Conservation (phyloP, 2,888 invertebrate genomes). For the Seira musarum region DNA sequence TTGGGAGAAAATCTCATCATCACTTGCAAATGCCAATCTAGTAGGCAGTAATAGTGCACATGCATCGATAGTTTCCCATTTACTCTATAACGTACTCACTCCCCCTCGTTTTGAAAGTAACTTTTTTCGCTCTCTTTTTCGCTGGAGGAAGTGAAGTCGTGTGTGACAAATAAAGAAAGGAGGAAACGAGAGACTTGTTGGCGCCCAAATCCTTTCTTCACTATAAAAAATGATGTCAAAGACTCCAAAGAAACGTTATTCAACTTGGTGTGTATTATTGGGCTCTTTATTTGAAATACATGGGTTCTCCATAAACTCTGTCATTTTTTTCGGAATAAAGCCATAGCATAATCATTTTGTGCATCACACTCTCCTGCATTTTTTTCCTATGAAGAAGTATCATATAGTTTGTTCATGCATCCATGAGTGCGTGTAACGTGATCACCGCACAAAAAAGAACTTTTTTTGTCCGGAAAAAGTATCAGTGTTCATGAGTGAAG, state of each 20-base stretch:
- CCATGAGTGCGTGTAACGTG: constrained; percentile 34
- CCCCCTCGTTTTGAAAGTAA: too few relatives aligned
- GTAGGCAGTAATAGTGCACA: too few relatives aligned
- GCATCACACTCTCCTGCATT: constrained; percentile 8
- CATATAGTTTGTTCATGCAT: constrained; percentile 21
- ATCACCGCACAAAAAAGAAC: constrained; percentile 20
- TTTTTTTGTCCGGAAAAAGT: too few relatives aligned
- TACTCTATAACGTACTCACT: too few relatives aligned
- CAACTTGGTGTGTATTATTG: not conserved
- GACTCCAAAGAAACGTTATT: not conserved
- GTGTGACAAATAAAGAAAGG: constrained; percentile 41
- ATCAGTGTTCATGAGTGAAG: not conserved
- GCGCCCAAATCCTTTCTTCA: constrained; percentile 22
- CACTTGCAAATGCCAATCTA: not conserved
- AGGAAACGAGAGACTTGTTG: constrained; percentile 40
- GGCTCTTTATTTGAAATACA: not conserved
- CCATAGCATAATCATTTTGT: not conserved
- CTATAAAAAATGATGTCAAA: not conserved
- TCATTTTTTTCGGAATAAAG: not conserved
- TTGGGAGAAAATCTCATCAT: constrained; percentile 18
- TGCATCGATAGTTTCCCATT: not conserved
- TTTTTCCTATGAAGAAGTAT: not conserved
- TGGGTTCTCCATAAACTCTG: not conserved
- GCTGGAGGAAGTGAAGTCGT: constrained; percentile 28
- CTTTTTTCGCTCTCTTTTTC: not conserved